Evolutionary conservation across 2,113 vertebrate genomes (phyloP).

Genomic region (Phalacrocorax pelagicus): DNA sequence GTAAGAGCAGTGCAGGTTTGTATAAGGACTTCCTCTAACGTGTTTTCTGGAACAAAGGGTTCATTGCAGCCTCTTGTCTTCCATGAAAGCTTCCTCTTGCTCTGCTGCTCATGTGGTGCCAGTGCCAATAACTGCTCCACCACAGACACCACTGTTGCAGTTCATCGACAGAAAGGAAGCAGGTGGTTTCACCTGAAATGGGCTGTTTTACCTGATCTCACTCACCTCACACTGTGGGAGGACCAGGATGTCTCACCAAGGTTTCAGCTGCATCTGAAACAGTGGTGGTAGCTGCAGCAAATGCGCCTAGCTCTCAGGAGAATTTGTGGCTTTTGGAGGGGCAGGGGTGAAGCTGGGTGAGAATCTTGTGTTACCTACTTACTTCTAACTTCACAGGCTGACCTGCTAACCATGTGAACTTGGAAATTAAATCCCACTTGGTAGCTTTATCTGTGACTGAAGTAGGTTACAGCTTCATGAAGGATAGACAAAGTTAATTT

Average conservation of each 20-base stretch:
- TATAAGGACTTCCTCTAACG: no score
- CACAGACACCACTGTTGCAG: fast-evolving
- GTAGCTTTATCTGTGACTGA: neutral
- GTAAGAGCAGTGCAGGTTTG: neutral
- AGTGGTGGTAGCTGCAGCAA: neutral
- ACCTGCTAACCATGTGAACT: neutral
- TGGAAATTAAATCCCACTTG: neutral
- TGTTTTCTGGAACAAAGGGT: neutral
- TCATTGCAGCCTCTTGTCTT: fast-evolving
- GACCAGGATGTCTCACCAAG: neutral
- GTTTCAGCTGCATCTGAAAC: neutral
- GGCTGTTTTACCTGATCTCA: no score
- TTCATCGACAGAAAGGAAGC: fast-evolving
- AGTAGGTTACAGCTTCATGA: neutral
- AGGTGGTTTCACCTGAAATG: no score
- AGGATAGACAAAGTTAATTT: neutral
- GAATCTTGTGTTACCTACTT: no score
- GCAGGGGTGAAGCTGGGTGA: neutral
- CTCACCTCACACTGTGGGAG: neutral
- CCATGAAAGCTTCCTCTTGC: fast-evolving
- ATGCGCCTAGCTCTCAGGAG: no score
- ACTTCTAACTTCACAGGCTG: neutral
- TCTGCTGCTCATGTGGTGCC: fast-evolving
- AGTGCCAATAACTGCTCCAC: neutral
- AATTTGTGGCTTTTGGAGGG: neutral